phyloP scores from a whole-genome alignment of 2,113 vertebrate species.

The Nycticebus coucang region DNA sequence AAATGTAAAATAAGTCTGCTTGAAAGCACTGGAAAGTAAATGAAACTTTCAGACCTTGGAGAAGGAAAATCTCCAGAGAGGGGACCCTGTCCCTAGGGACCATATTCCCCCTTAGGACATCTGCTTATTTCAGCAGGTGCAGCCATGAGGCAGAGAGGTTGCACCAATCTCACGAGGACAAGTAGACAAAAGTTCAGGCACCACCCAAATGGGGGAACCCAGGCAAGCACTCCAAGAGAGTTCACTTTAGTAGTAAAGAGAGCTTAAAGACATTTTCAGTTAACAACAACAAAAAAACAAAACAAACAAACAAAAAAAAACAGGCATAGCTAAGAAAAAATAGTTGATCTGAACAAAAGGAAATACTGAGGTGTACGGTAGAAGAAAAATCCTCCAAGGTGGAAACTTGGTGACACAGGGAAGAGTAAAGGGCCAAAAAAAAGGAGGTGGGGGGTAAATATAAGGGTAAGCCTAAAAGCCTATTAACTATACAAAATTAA shows the following conservation, averaged over 20 bases:
- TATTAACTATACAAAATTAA: background rate
- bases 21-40: background rate
- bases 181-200: background rate
- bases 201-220: background rate
- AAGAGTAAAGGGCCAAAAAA: background rate
- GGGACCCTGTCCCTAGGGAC: background rate
- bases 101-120: background rate
- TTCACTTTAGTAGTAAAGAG: background rate
- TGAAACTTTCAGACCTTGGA: background rate
- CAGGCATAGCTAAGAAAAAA: background rate
- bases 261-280: background rate
- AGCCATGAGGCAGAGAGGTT: background rate
- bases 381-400: background rate
- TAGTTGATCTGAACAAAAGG: background rate
- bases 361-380: background rate
- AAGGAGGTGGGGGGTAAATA: background rate
- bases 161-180: background rate
- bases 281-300: background rate
- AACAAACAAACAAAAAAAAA: background rate
- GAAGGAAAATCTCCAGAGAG: background rate
- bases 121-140: background rate
- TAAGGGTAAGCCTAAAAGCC: background rate
- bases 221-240: background rate
- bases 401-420: background rate
- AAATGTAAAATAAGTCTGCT: background rate